phyloP scores from a whole-genome alignment of 2,888 invertebrate species.

The Drosophila cyrtoloma region DNA sequence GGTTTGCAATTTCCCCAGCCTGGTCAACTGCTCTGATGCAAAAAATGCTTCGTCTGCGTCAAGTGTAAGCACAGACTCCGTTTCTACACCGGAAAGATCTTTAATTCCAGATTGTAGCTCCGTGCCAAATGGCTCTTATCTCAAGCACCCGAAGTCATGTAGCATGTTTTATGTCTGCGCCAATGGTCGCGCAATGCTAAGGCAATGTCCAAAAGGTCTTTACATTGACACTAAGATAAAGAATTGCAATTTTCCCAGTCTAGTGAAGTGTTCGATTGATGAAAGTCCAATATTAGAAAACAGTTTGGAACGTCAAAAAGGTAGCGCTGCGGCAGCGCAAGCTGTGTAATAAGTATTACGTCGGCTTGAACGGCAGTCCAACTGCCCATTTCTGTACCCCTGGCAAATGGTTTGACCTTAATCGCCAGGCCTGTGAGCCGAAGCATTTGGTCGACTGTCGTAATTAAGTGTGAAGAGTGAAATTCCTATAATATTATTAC shows the following conservation, averaged over 20 bases:
- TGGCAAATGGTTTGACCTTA: slow-evolving; percentile 61
- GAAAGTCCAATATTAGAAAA: neutral
- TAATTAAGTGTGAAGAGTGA: slow-evolving; percentile 8
- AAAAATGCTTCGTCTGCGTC: neutral
- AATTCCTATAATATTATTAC: neutral
- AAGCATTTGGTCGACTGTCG: slow-evolving; percentile 29
- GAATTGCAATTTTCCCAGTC: slow-evolving; percentile 42
- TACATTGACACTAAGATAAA: slow-evolving; percentile 30
- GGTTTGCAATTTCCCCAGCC: slow-evolving; percentile 60
- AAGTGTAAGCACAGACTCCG: neutral
- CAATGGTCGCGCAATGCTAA: slow-evolving; percentile 32
- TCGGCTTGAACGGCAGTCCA: slow-evolving; percentile 47
- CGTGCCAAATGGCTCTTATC: slow-evolving; percentile 34
- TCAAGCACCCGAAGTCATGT: slow-evolving; percentile 39
- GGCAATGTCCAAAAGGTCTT: slow-evolving; percentile 50
- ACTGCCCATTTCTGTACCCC: slow-evolving; percentile 51
- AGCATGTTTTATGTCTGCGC: slow-evolving; percentile 50
- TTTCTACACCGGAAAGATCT: neutral
- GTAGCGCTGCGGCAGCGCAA: neutral
- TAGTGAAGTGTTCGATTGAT: slow-evolving; percentile 32
- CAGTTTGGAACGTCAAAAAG: neutral
- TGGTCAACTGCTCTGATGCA: slow-evolving; percentile 53
- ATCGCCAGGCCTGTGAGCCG: slow-evolving; percentile 35
- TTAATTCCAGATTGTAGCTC: slow-evolving; percentile 35
- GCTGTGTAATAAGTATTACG: slow-evolving; percentile 58